Percentiles rank a stretch among this genome's conserved stretches.
Evolutionary conservation across 2,888 invertebrate genomes (phyloP).

Genomic region (Cabera pusaria): DNA sequence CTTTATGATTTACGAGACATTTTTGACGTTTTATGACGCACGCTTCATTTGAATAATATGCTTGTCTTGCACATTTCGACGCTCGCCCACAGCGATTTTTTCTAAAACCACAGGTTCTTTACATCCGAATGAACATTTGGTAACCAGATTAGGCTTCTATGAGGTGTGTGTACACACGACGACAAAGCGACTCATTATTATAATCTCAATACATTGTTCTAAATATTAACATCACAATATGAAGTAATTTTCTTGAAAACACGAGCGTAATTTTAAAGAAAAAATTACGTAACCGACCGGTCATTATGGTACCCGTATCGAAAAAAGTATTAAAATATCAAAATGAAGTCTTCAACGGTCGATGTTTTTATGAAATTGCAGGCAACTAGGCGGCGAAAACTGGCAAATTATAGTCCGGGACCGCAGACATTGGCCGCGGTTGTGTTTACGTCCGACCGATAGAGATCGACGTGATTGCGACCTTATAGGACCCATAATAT

Average conservation of each 20-base stretch:
- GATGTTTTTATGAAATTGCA: conserved; percentile 70
- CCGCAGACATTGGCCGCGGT: conserved; percentile 60
- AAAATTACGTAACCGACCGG: conserved; percentile 51
- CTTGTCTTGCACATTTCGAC: conserved; percentile 77
- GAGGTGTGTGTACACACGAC: conserved; percentile 65
- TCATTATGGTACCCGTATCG: conserved; percentile 47
- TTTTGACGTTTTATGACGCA: conserved; percentile 78
- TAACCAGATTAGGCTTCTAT: conserved; percentile 79
- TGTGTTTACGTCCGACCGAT: conserved; percentile 50
- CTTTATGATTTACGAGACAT: conserved; percentile 79
- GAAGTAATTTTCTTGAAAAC: conserved; percentile 15
- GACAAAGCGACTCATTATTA: conserved; percentile 55
- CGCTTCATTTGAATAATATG: conserved; percentile 76
- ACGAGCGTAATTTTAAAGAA: conserved; percentile 19
- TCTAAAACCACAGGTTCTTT: conserved; percentile 53
- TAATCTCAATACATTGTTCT: conserved; percentile 46
- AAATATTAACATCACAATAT: conserved; percentile 50
- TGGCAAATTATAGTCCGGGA: conserved; percentile 74
- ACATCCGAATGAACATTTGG: conserved; percentile 80
- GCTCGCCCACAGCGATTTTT: conserved; percentile 66
- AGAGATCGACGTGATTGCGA: conserved; percentile 61
- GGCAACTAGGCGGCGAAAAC: conserved; percentile 74
- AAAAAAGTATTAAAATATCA: conserved; percentile 54
- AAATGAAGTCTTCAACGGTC: conserved; percentile 67
- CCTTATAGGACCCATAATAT: conserved; percentile 58